Conservation (phyloP, 1,140 invertebrate genomes). For the Scaptomyza montana region DNA sequence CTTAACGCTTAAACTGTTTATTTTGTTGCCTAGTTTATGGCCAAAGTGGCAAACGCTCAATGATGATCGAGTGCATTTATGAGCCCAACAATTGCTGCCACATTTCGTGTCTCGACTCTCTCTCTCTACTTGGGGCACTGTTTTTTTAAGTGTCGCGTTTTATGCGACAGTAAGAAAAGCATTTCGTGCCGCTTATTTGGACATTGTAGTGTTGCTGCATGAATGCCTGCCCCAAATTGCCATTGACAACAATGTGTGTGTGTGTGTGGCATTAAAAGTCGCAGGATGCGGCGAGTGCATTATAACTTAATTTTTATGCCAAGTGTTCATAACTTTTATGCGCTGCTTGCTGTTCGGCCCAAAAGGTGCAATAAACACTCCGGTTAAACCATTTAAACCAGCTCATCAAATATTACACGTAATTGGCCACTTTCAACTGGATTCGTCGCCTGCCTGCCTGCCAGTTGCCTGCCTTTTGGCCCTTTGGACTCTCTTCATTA, state of each 20-base stretch:
- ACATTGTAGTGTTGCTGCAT: constrained; percentile 49
- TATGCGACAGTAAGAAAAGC: constrained; percentile 50
- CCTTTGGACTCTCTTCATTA: background rate
- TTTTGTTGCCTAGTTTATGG: constrained; percentile 63
- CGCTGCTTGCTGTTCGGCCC: constrained; percentile 13
- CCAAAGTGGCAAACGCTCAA: constrained; percentile 43
- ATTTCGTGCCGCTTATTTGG: constrained; percentile 12
- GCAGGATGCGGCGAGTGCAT: constrained; percentile 53
- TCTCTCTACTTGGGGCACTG: background rate
- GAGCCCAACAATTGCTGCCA: constrained; percentile 50
- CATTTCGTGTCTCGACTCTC: too few species aligned
- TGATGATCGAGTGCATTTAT: constrained; percentile 70
- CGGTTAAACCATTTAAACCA: constrained; percentile 20
- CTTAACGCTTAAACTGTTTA: constrained; percentile 80
- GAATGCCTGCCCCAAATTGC: constrained; percentile 3
- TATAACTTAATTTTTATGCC: constrained; percentile 76
- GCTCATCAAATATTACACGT: constrained; percentile 55
- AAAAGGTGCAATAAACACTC: constrained; percentile 52
- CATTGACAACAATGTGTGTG: constrained; percentile 32
- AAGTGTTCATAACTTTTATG: constrained; percentile 72
- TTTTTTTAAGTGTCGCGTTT: constrained; percentile 49
- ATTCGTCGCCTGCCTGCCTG: too few species aligned
- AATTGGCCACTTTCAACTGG: constrained; percentile 46
- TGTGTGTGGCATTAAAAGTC: constrained; percentile 29
- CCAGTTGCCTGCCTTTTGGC: background rate